Evolutionary conservation across 2,797 vertebrate species (phyloP).

Genomic region (Arctocebus calabarensis): DNA sequence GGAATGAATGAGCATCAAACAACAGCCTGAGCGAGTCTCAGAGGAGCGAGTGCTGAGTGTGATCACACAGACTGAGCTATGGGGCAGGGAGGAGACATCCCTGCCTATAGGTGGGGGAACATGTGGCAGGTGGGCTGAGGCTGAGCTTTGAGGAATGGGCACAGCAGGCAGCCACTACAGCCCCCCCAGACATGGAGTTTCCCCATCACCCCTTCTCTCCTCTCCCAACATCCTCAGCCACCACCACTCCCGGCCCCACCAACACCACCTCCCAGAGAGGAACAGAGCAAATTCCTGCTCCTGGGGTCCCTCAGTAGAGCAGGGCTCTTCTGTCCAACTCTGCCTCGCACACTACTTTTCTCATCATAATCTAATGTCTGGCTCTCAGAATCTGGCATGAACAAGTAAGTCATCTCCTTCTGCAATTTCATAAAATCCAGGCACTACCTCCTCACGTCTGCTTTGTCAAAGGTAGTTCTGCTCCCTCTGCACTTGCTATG

Average conservation of each 20-base stretch:
- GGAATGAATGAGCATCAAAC: neutral
- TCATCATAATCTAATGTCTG: neutral
- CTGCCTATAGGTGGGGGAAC: neutral
- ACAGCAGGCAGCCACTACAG: neutral
- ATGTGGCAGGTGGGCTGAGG: neutral
- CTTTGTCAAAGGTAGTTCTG: neutral
- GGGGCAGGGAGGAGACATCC: neutral
- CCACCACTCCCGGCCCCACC: neutral
- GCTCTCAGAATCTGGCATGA: neutral
- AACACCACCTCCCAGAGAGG: neutral
- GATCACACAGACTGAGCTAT: neutral
- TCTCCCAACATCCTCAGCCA: neutral
- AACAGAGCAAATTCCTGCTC: neutral
- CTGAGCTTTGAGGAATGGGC: neutral
- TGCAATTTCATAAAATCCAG: neutral
- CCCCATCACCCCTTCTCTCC: neutral
- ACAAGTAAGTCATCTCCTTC: neutral
- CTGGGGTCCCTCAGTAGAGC: neutral
- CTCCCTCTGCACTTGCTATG: neutral
- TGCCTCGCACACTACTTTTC: neutral
- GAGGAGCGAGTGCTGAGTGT: neutral
- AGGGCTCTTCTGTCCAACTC: neutral
- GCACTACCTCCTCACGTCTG: neutral
- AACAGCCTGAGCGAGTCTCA: neutral
- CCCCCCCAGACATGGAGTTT: no score